Evolutionary conservation across 2,888 invertebrate species (phyloP), one percentile per base, ranked within the genome.

Genomic region (Eucriotettix oculatus): DNA sequence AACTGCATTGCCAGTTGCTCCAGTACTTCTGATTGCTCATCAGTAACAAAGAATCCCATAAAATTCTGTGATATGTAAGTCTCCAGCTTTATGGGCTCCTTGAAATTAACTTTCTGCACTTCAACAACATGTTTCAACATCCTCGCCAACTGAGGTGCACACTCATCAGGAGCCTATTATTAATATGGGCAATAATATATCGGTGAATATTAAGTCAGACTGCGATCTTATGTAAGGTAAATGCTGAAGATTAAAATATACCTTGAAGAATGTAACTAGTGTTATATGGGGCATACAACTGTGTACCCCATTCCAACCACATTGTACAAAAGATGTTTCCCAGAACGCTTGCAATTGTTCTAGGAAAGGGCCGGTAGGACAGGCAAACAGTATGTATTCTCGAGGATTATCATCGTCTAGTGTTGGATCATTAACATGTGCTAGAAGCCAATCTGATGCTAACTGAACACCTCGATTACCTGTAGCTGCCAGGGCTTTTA

Each of bases 211-310:
- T 29, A 29, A 7, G 7, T 29, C 29, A 29, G n/a, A n/a, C 7
- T 29, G 29, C 29, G 7, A 7, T 29, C 29, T 29, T 29, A 29
- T 29, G 29, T 29, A 29, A 29, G 29, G 29, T 29, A 29, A 29
- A 29, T 2, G 29, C 29, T 29, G 3, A 5, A 29, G 7, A 29
- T 29, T 29, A 29, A 29, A 29, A 29, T 11, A 16, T 78, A 88
- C 90, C 79, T 88, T 87, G 69, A 94, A 94, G 74, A 90, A 92
- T 14, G 90, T 86, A 60, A 91, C 89, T 59, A 94, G 76, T 10
- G 93, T 94, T 65, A 94, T 87, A 69, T 94, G 94, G 1, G 93
- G 93, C 62, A 89, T 85, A 72, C 86, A 91, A 71, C 90, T 90
- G 68, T 92, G 93, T 1, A 91, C 91, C 29, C 90, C 89, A 75